Percentiles rank a stretch among this genome's conserved stretches.
Evolutionary conservation across 2,888 invertebrate species (phyloP).

Genomic region (Busseola fusca): DNA sequence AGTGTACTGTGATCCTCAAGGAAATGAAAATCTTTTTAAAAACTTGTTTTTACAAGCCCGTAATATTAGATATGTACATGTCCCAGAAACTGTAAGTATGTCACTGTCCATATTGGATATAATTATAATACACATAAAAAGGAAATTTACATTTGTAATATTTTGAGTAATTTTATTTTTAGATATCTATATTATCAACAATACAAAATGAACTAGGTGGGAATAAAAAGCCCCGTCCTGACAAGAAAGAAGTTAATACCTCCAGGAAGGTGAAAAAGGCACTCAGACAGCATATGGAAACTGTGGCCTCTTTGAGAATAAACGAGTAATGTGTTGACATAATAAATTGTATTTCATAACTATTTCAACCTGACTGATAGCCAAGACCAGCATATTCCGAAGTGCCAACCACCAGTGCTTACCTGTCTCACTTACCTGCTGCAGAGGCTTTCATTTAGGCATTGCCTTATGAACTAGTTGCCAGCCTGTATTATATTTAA

Average conservation of each 20-base stretch:
- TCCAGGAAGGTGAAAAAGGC: conserved; percentile 88
- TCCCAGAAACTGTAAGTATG: conserved; percentile 88
- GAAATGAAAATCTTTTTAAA: conserved; percentile 89
- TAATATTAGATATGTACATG: conserved; percentile 91
- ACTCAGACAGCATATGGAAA: conserved; percentile 85
- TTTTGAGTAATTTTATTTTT: conserved; percentile 62
- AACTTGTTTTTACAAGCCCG: conserved; percentile 90
- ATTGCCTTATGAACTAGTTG: neutral
- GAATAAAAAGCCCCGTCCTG: conserved; percentile 63
- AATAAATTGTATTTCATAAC: neutral
- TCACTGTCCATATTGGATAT: neutral
- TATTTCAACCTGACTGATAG: neutral
- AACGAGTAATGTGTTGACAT: conserved; percentile 34
- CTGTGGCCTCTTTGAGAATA: conserved; percentile 76
- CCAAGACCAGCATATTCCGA: neutral
- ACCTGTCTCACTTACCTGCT: neutral
- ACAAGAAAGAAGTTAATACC: conserved; percentile 68
- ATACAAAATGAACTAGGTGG: conserved; percentile 83
- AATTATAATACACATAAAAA: neutral
- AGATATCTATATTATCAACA: conserved; percentile 86
- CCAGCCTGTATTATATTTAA: neutral
- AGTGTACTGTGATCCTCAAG: conserved; percentile 90
- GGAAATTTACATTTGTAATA: neutral
- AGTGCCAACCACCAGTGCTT: neutral
- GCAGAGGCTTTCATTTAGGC: neutral